Percentiles rank a stretch among this genome's conserved stretches.
Evolutionary conservation across 92 coral and sea anemone genomes (phyloP).

Genomic region (Isaurus tuberculatus): DNA sequence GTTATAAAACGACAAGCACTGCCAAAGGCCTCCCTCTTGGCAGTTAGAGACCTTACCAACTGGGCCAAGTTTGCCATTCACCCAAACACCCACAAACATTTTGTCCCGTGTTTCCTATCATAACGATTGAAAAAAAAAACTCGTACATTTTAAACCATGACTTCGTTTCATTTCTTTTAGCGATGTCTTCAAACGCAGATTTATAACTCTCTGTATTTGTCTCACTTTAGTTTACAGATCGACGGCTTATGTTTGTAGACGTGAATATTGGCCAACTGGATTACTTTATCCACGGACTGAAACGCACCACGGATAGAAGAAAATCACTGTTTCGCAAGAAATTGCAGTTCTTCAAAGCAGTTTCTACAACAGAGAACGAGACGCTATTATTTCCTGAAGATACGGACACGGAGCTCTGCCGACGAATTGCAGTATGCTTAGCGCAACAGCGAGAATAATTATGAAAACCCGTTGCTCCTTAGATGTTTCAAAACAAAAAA

Average conservation of each 20-base stretch:
- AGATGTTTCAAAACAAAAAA: neutral
- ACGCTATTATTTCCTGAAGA: conserved; percentile 81
- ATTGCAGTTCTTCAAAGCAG: conserved; percentile 83
- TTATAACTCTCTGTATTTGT: neutral
- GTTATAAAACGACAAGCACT: no score
- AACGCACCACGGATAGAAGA: conserved; percentile 73
- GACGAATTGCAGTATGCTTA: conserved; percentile 76
- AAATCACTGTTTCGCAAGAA: conserved; percentile 84
- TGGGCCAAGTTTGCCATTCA: no score
- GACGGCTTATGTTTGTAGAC: conserved; percentile 81
- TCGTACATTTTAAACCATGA: neutral
- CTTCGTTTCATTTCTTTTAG: neutral
- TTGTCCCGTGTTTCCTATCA: no score
- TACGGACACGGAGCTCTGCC: conserved; percentile 80
- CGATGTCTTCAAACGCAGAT: neutral
- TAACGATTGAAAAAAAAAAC: neutral
- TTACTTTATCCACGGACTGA: conserved; percentile 83
- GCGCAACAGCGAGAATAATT: conserved; percentile 59
- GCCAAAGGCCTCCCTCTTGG: no score
- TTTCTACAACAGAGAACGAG: conserved; percentile 84
- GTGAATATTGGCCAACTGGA: conserved; percentile 85
- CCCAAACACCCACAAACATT: no score
- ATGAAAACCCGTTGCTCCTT: neutral
- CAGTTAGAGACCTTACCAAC: no score
- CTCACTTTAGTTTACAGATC: conserved; percentile 65